Percentiles rank a stretch among this genome's conserved stretches.
phyloP scores from a whole-genome alignment of 2,113 vertebrate species.

The Xiphophorus couchianus region DNA sequence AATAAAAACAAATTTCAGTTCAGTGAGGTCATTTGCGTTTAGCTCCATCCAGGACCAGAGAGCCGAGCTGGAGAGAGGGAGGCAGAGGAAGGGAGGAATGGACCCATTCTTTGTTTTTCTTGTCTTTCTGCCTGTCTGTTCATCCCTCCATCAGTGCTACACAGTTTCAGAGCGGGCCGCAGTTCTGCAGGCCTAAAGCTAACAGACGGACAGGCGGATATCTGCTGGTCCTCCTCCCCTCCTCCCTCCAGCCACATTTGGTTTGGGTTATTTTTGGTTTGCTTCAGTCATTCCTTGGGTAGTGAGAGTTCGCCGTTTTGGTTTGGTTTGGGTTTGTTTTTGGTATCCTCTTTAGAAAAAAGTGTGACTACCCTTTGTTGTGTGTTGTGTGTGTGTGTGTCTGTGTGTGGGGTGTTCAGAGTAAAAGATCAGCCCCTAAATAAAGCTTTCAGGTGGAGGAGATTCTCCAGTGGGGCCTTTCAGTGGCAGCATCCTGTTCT shows the following conservation, averaged over 20 bases:
- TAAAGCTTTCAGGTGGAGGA: constrained; percentile 73
- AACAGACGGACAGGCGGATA: constrained; percentile 51
- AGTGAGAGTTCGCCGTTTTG: constrained; percentile 54
- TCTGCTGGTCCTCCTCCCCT: constrained; percentile 64
- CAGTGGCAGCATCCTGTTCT: constrained; percentile 41
- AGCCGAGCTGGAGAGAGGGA: constrained; percentile 72
- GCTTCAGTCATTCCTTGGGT: constrained; percentile 78
- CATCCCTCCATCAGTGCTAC: constrained; percentile 43
- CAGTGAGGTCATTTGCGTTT: constrained; percentile 85
- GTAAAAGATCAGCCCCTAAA: constrained; percentile 58
- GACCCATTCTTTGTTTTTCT: constrained; percentile 41
- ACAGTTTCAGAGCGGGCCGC: constrained; percentile 58
- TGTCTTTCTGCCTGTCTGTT: constrained; percentile 38
- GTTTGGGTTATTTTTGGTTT: constrained; percentile 87
- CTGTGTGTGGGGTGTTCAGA: constrained; percentile 13
- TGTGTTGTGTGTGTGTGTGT: background rate
- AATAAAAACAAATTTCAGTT: constrained; percentile 78
- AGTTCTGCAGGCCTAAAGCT: constrained; percentile 43
- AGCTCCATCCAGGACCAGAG: constrained; percentile 81
- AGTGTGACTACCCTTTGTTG: constrained; percentile 49
- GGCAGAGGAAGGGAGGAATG: constrained; percentile 63
- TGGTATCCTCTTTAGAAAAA: constrained; percentile 76
- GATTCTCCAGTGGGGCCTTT: constrained; percentile 40
- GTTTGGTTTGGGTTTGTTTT: constrained; percentile 77
- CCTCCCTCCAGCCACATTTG: constrained; percentile 82